These are phyloP conservation scores for Bombus sylvicola DNA, from an alignment of 1,140 invertebrate genomes.

Conservation along the genomic window DNA sequence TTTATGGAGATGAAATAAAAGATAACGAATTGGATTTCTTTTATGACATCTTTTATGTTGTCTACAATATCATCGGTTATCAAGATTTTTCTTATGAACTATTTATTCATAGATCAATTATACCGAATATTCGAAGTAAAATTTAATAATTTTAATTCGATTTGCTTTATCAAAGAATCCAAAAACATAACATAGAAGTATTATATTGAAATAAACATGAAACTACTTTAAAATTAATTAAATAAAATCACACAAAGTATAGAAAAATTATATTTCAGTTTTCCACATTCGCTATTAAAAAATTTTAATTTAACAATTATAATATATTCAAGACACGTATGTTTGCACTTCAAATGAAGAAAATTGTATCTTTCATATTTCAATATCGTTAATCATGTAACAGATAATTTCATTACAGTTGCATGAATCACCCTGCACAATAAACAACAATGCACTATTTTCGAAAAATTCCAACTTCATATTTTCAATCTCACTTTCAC, in stretches of 20 bases:
- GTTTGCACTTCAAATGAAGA: neutral
- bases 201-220: neutral
- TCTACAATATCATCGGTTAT: neutral
- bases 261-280: no score
- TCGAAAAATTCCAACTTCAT: neutral
- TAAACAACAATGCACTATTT: neutral
- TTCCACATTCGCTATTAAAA: neutral
- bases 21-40: neutral
- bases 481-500: neutral
- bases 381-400: neutral
- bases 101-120: neutral
- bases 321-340: neutral
- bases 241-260: neutral
- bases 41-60: neutral
- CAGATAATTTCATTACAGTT: neutral
- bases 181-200: neutral
- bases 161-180: neutral
- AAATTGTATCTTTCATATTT: neutral
- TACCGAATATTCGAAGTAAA: neutral
- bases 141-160: neutral
- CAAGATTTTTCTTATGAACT: neutral
- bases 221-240: neutral
- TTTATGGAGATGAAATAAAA: neutral
- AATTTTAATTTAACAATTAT: neutral
- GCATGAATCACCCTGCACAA: neutral